phyloP scores from a whole-genome alignment of 2,113 vertebrate genomes.

The Leucosticte australis region DNA sequence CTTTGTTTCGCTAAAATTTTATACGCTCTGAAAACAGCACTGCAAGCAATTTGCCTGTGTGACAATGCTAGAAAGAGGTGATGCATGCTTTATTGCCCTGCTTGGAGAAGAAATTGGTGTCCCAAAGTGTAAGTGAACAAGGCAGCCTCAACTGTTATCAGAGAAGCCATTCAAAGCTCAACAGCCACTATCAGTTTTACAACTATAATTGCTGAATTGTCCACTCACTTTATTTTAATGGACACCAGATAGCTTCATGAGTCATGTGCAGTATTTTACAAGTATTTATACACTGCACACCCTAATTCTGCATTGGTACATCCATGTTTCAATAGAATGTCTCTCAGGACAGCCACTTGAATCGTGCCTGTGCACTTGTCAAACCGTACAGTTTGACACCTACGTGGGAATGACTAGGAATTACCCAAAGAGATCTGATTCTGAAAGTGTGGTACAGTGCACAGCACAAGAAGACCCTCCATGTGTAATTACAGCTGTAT shows the following conservation, averaged over 20 bases:
- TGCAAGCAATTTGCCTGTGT: not conserved
- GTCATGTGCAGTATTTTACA: not conserved
- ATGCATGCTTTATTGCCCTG: not conserved
- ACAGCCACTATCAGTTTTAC: not conserved
- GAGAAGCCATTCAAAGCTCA: not conserved
- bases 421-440: not conserved
- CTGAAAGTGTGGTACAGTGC: not conserved
- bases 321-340: not conserved
- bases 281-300: not conserved
- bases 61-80: not conserved
- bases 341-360: not conserved
- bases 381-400: not conserved
- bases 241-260: not conserved
- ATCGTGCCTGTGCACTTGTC: accelerated
- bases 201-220: not conserved
- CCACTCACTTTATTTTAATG: not conserved
- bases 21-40: not conserved
- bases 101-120: not conserved
- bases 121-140: not conserved
- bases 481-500: not conserved
- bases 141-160: not conserved
- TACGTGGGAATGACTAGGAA: not conserved
- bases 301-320: not conserved
- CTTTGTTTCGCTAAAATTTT: not conserved
- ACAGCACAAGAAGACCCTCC: not conserved